These are phyloP conservation scores for Varecia variegata DNA, from an alignment of 2,797 vertebrate genomes.

Conservation along the genomic window DNA sequence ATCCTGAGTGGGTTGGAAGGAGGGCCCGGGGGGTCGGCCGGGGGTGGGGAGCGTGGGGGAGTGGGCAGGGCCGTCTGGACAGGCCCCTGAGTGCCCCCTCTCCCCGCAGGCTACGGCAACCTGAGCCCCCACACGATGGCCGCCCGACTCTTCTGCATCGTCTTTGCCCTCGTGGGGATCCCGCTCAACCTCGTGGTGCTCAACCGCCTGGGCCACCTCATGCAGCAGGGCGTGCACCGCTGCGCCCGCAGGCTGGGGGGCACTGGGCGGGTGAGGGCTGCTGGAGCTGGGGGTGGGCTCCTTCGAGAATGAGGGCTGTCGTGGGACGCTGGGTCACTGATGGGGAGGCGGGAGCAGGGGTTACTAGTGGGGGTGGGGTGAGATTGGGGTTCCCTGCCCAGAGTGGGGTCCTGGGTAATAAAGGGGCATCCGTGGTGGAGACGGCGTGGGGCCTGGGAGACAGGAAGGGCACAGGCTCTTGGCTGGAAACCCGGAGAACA, in stretches of 20 bases:
- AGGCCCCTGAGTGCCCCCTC: background rate
- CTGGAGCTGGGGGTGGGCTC: fast-evolving
- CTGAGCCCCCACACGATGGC: constrained; percentile 87
- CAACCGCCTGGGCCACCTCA: constrained; percentile 92
- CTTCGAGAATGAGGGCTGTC: too few relatives aligned
- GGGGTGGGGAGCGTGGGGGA: too few relatives aligned
- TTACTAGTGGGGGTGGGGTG: background rate
- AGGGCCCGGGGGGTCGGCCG: fast-evolving
- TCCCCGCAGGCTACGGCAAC: constrained; percentile 91
- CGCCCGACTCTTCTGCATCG: constrained; percentile 93
- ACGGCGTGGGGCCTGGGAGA: fast-evolving
- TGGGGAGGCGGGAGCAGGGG: background rate
- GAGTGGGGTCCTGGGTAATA: background rate
- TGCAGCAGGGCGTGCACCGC: constrained; percentile 87
- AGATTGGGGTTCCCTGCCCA: background rate
- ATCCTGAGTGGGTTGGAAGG: background rate
- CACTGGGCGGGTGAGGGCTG: constrained; percentile 85
- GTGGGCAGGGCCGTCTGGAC: background rate
- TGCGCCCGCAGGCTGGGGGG: constrained; percentile 83
- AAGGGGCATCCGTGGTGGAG: too few relatives aligned
- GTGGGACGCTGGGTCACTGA: background rate
- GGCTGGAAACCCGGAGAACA: background rate
- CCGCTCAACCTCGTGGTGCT: constrained; percentile 93
- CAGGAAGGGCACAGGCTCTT: background rate
- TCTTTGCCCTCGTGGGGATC: constrained; percentile 94